Base-by-base conservation (phyloP, 2,797 vertebrate genomes). In the Pogoniulus pusillus region DNA sequence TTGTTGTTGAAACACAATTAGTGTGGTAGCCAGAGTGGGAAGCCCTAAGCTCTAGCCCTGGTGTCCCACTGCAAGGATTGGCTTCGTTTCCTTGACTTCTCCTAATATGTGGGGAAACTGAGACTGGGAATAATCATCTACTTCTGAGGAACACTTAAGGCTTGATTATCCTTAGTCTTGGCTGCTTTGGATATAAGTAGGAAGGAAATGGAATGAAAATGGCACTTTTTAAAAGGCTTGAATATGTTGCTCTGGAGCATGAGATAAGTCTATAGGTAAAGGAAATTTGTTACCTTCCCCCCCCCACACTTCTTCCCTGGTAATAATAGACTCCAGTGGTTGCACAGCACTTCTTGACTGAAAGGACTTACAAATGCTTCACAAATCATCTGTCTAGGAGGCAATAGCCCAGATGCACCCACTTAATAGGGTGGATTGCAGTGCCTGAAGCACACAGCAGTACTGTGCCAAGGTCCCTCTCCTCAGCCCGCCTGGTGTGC, bases 231-330 rank as follows among this genome's bases (percentile, higher is more conserved):
- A 78, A 82, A 64, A 80, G 63, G 83, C 78, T 90, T 32, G 27
- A 35, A 82, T 87, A 8, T 85, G 63, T 77, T 89, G 68, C 89
- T 95, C 82, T 94, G 89, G 79, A 94, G 88, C 86, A 90, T 58
- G 27, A 90, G 90, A 94, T 95, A 95, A 93, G 72, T 90, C 83
- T 81, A 82, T 90, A 94, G 95, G 86, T 94, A 89, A 88, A 92
- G 62, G 51, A 82, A 94, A 88, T 90, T 26, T 93, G 90, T 80
- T 69, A 71, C 81, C 75, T 66, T 41, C 41, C 72, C 79, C 51
- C 37, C 59, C 7, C 68, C 68, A 72, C 59, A 7, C 71, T 85
- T 74, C 76, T 87, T 85, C 35, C 74, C 71, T 20, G 84, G 78
- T 88, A 91, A 90, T 91, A 94, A 93, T 85, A 93, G 89, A 85